Evolutionary conservation across 2,113 vertebrate genomes (phyloP).

Genomic region (Sphaerodactylus townsendi): DNA sequence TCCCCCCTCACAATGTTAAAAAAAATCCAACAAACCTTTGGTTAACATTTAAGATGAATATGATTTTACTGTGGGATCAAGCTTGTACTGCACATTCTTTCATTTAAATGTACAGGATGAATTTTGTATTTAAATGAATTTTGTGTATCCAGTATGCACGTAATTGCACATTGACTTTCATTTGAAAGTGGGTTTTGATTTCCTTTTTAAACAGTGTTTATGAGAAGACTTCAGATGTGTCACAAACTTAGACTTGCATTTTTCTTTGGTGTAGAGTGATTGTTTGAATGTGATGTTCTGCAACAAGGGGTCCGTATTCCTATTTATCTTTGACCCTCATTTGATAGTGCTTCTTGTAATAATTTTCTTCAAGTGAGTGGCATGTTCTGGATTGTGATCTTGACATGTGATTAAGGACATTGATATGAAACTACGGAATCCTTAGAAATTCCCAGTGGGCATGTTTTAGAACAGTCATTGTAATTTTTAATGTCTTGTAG

Average conservation of each 20-base stretch:
- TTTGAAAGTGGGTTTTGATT: constrained; percentile 79
- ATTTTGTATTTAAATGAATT: constrained; percentile 83
- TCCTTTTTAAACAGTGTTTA: constrained; percentile 80
- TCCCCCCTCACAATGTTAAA: constrained; percentile 44
- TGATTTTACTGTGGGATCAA: constrained; percentile 74
- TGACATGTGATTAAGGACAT: constrained; percentile 83
- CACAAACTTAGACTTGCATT: constrained; percentile 74
- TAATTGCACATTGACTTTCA: constrained; percentile 83
- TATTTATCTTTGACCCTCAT: constrained; percentile 72
- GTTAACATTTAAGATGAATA: constrained; percentile 74
- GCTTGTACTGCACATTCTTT: constrained; percentile 77
- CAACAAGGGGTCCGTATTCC: constrained; percentile 75
- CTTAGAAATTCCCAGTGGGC: constrained; percentile 81
- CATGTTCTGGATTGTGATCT: constrained; percentile 86
- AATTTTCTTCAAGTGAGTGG: constrained; percentile 85
- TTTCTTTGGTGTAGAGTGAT: constrained; percentile 76
- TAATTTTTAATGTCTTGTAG: constrained; percentile 80
- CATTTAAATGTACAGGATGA: constrained; percentile 76
- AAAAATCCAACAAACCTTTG: constrained; percentile 52
- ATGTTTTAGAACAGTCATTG: constrained; percentile 84
- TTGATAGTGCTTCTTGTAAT: constrained; percentile 84
- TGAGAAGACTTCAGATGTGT: constrained; percentile 74
- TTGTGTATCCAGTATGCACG: constrained; percentile 82
- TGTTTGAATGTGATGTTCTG: constrained; percentile 80
- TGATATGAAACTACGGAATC: constrained; percentile 83